Percentiles rank a stretch among this genome's conserved stretches.
Conservation (phyloP, 2,113 vertebrate species). For the Glaucidium brasilianum region DNA sequence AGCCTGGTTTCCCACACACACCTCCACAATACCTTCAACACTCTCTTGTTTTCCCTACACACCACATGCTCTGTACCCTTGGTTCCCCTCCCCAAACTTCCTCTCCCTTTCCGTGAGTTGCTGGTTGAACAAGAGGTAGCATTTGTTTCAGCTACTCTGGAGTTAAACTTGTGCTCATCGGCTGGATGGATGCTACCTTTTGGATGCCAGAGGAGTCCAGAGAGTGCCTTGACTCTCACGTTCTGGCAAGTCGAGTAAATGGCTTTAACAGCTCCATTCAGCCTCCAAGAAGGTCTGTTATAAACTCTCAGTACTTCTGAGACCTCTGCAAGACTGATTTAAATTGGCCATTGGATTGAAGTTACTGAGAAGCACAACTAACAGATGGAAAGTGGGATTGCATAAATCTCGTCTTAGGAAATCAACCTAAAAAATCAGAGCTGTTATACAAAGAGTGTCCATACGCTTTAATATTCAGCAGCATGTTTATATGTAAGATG, state of each 20-base stretch:
- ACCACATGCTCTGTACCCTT: slow-evolving; percentile 48
- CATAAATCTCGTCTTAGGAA: slow-evolving; percentile 37
- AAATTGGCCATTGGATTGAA: slow-evolving; percentile 21
- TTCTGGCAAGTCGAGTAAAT: rapidly evolving
- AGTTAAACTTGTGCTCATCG: not conserved
- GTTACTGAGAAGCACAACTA: slow-evolving; percentile 38
- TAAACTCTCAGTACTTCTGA: not conserved
- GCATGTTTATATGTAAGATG: slow-evolving; percentile 13
- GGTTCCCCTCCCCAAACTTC: not conserved
- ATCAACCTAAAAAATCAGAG: slow-evolving; percentile 24
- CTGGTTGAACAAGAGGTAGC: not conserved
- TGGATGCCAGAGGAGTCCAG: not conserved
- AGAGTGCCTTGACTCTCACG: not conserved
- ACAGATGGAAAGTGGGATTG: slow-evolving; percentile 66
- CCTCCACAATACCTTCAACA: slow-evolving; percentile 60
- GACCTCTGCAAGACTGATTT: slow-evolving; percentile 11
- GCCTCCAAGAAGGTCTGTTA: not conserved
- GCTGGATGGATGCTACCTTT: not conserved
- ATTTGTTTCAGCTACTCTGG: not conserved
- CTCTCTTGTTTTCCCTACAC: slow-evolving; percentile 53
- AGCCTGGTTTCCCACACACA: slow-evolving; percentile 60
- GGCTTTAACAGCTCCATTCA: not conserved
- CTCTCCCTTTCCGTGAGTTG: not conserved
- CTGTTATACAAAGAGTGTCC: slow-evolving; percentile 38
- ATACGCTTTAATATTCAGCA: not conserved